Conservation (phyloP, 2,888 invertebrate species). For the Acrocyrtus sp. region DNA sequence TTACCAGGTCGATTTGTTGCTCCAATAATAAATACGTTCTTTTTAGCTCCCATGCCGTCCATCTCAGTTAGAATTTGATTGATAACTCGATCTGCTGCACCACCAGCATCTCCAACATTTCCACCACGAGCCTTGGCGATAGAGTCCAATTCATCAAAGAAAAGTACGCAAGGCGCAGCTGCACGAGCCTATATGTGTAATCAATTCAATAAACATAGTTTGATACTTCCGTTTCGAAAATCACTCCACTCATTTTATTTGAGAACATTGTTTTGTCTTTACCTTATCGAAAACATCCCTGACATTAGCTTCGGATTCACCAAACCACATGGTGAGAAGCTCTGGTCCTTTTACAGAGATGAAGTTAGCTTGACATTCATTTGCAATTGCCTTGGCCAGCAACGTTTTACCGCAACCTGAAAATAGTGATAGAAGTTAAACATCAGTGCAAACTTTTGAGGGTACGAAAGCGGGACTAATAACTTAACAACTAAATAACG, state of each 20-base stretch:
- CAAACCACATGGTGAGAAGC: conserved; percentile 99
- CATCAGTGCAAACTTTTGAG: not conserved
- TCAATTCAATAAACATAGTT: conserved; percentile 20
- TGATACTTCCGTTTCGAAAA: not conserved
- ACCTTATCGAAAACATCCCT: conserved; percentile 99
- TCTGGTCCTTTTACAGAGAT: conserved; percentile 98
- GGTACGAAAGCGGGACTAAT: not conserved
- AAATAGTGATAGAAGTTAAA: not conserved
- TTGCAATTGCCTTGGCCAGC: conserved; percentile 94
- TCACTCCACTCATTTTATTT: not conserved
- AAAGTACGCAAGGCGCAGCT: conserved; percentile 98
- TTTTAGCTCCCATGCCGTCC: conserved; percentile 99
- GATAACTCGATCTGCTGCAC: conserved; percentile 98
- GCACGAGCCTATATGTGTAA: conserved; percentile 82
- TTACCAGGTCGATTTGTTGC: conserved; percentile 84
- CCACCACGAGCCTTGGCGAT: conserved; percentile 99
- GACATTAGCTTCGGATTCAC: conserved; percentile 99
- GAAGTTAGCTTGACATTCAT: conserved; percentile 99
- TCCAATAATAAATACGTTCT: conserved; percentile 99
- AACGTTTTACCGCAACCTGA: conserved; percentile 59
- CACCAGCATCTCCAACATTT: conserved; percentile 96
- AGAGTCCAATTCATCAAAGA: conserved; percentile 99
- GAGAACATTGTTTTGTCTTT: conserved; percentile 60
- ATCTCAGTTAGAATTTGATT: conserved; percentile 99
- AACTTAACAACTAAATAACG: not conserved